These are phyloP conservation scores for Drosophila suzukii DNA, from an alignment of 1,140 invertebrate genomes.

Conservation along the genomic window DNA sequence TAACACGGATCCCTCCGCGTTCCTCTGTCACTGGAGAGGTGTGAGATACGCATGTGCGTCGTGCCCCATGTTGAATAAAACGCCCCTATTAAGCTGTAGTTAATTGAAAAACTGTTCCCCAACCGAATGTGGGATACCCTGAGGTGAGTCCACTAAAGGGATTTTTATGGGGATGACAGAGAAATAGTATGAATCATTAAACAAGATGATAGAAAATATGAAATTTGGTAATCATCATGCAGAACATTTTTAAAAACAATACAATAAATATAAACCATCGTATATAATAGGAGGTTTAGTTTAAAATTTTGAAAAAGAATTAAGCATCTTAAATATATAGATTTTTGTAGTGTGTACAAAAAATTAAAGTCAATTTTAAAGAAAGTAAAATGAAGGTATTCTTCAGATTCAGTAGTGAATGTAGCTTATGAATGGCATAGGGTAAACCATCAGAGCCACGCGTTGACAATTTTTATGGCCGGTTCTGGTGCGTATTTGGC, in stretches of 20 bases:
- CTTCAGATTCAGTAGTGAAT: no score
- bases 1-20: neutral
- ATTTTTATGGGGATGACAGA: neutral
- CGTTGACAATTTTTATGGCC: slow-evolving; percentile 78
- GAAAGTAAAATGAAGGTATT: no score
- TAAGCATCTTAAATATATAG: no score
- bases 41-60: slow-evolving; percentile 63
- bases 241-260: no score
- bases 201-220: no score
- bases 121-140: slow-evolving; percentile 26
- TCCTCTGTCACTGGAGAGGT: slow-evolving; percentile 14
- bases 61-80: slow-evolving; percentile 71
- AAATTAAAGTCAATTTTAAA: no score
- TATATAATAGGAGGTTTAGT: no score
- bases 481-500: slow-evolving; percentile 72
- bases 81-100: slow-evolving; percentile 67
- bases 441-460: slow-evolving; percentile 45
- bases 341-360: no score
- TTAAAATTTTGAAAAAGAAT: no score
- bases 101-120: slow-evolving; percentile 14
- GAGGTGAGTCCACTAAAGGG: neutral
- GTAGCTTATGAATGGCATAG: slow-evolving; percentile 3
- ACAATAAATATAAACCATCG: no score
- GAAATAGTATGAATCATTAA: no score
- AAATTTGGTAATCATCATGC: no score